Evolutionary conservation across 1,140 invertebrate species (phyloP), one percentile per base, ranked within the genome.

Genomic region (Homarus americanus): DNA sequence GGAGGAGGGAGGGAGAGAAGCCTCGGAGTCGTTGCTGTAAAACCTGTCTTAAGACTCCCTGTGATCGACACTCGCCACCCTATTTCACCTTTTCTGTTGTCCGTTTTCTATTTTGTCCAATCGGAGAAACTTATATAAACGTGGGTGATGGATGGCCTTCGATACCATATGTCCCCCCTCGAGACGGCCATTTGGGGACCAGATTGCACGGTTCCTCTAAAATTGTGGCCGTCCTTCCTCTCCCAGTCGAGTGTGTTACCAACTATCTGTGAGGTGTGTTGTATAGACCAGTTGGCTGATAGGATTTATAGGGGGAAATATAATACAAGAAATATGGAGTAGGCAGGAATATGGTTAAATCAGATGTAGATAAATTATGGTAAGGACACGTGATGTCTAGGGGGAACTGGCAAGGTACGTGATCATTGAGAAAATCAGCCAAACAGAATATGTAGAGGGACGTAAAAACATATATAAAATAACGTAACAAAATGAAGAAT

Each of bases 1-100:
- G 75, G 15, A 20, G 38, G 75, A 38, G 75, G 10, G 12, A 75
- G 72, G 32, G 66, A 34, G 15, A 49, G 44, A 49, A 44, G 75
- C 24, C 28, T 34, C 75, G 75, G 75, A 38, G 12, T 41, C 28
- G 38, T n/a, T 38, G 34, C n/a, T 44, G 75, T 41, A 28, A 34
- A 44, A 41, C n/a, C 75, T 78, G 40, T 78, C 40, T 41, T 24
- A 44, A 44, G 5, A 34, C 12, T 49, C 69, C 17, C 75, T 38
- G 38, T 78, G 75, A 78, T 78, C 34, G 75, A 38, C 75, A 41
- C 36, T 78, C 75, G 24, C 75, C 17, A 40, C n/a, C 75, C 75
- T 78, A 78, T 78, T 78, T 41, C 40, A 78, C 75, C 75, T 38
- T 41, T 41, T 78, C 38, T 44, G 34, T 7, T 34, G 28, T 78